Evolutionary conservation across 2,113 vertebrate species (phyloP).

Genomic region (Tyto alba): DNA sequence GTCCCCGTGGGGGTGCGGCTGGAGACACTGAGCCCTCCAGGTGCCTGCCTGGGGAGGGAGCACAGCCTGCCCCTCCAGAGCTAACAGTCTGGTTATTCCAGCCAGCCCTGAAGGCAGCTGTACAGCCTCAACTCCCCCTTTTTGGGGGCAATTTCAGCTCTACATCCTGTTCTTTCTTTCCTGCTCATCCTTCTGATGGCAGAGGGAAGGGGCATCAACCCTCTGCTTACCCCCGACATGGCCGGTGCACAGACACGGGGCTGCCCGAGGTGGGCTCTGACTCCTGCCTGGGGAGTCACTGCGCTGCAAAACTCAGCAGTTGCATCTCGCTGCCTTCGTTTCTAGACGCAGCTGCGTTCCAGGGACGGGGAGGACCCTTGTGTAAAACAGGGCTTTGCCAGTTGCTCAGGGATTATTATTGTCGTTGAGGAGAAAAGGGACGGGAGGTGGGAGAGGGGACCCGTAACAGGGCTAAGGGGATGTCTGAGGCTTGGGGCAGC

Average conservation of each 20-base stretch:
- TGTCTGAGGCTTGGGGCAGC: neutral
- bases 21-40: too few species aligned
- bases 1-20: too few species aligned
- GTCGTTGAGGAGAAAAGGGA: neutral
- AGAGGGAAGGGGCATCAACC: neutral
- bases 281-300: neutral
- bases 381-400: neutral
- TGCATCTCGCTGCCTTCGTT: neutral
- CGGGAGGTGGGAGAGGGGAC: neutral
- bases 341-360: neutral
- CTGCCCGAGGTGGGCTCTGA: neutral
- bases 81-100: rapidly evolving
- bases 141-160: neutral
- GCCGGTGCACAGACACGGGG: neutral
- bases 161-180: neutral
- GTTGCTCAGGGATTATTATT: neutral
- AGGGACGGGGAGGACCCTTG: neutral
- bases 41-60: neutral
- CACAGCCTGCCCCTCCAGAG: neutral
- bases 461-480: neutral
- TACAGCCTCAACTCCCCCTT: neutral
- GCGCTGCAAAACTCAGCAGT: neutral
- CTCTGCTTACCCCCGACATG: neutral
- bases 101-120: neutral
- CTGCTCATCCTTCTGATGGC: neutral